These are phyloP conservation scores for Capromys pilorides DNA, from an alignment of 2,797 vertebrate genomes.

Conservation along the genomic window DNA sequence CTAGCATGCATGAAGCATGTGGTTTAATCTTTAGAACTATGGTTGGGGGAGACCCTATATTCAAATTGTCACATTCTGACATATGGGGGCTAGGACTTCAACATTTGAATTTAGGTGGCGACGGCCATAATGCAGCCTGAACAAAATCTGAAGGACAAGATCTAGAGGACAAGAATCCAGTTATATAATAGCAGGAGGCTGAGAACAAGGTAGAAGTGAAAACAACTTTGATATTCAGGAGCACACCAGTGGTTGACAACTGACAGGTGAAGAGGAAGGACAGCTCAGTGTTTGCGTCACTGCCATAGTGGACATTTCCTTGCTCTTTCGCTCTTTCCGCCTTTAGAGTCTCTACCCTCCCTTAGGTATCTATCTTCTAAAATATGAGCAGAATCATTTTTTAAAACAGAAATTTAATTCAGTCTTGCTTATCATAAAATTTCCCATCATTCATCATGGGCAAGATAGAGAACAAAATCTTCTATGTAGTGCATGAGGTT, in stretches of 20 bases:
- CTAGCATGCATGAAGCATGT: background rate
- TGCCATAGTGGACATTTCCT: background rate
- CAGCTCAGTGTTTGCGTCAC: background rate
- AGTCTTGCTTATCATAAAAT: background rate
- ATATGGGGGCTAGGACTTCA: background rate
- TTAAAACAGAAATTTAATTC: slow-evolving; percentile 38
- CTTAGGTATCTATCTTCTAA: background rate
- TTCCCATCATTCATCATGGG: background rate
- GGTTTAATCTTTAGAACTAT: background rate
- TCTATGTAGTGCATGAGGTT: background rate
- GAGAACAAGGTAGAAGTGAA: background rate
- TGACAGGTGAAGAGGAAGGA: too few species aligned
- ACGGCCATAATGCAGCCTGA: background rate
- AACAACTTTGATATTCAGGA: background rate
- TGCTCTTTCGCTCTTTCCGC: background rate
- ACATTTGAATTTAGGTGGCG: background rate
- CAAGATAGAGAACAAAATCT: background rate
- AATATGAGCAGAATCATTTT: background rate
- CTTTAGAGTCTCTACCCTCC: background rate
- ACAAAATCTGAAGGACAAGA: background rate
- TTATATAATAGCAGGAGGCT: background rate
- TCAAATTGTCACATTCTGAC: background rate
- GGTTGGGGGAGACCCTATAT: background rate
- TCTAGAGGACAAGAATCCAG: background rate
- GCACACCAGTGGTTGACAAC: background rate